Percentiles rank a stretch among this genome's conserved stretches.
These are phyloP conservation scores for Heliconius sara DNA, from an alignment of 2,888 invertebrate species.

Conservation along the genomic window DNA sequence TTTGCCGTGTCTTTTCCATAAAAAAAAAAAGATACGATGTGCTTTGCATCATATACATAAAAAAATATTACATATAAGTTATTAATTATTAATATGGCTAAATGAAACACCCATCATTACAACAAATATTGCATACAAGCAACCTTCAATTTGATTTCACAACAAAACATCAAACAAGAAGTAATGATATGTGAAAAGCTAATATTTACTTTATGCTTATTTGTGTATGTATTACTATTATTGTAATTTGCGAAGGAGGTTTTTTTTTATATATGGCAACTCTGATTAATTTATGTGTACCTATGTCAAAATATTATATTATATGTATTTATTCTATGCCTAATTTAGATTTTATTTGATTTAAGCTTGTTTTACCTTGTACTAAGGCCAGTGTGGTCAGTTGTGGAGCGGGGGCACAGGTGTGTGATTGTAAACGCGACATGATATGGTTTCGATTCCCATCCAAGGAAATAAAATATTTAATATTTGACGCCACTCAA, in stretches of 20 bases:
- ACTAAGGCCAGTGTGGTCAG: no score
- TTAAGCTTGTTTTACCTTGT: no score
- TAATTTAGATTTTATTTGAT: no score
- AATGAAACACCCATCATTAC: background rate
- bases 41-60: background rate
- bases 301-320: no score
- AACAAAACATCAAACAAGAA: constrained; percentile 23
- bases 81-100: constrained; percentile 19
- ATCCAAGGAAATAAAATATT: no score
- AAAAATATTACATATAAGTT: background rate
- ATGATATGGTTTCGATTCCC: no score
- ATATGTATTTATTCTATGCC: no score
- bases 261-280: constrained; percentile 6
- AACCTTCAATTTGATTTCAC: constrained; percentile 25
- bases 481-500: no score
- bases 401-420: no score
- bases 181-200: constrained; percentile 28
- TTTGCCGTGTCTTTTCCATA: no score
- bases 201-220: constrained; percentile 13
- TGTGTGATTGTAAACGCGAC: no score
- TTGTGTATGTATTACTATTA: constrained; percentile 1
- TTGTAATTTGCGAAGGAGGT: background rate
- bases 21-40: no score
- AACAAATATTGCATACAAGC: background rate
- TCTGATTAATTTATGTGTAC: background rate